Evolutionary conservation across 37 sponge, comb jelly and placozoan genomes (phyloP).

Genomic region (Theonella swinhoei): DNA sequence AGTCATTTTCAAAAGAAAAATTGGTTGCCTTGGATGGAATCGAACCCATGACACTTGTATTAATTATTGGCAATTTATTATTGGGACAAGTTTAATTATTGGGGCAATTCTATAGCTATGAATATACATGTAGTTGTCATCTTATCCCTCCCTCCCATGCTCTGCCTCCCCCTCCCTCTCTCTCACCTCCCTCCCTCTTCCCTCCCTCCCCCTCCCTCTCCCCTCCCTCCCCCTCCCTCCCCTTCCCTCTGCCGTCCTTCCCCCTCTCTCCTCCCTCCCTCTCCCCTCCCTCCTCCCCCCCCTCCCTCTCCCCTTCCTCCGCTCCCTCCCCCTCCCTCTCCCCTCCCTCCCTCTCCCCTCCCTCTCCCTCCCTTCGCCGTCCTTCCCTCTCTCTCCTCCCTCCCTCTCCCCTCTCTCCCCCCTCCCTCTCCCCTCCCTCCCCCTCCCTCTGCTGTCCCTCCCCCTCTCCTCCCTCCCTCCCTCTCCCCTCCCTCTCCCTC

Average conservation of each 20-base stretch:
- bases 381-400: no score
- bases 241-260: no score
- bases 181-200: no score
- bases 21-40: no score
- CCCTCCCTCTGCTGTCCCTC: background rate
- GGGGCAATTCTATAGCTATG: no score
- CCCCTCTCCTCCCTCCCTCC: background rate
- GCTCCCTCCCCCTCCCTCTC: constrained; percentile 4
- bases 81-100: no score
- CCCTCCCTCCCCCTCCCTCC: constrained; percentile 5
- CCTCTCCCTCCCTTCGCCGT: background rate
- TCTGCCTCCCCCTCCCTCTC: background rate
- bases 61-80: no score
- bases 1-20: no score
- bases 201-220: background rate
- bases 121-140: no score
- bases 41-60: no score
- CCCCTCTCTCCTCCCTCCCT: constrained; percentile 8
- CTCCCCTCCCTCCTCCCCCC: constrained; percentile 3
- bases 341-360: background rate
- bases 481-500: background rate
- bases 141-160: background rate
- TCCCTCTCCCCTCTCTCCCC: constrained; percentile 1
- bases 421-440: background rate
- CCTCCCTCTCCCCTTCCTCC: constrained; percentile 15